Evolutionary conservation across 2,888 invertebrate species (phyloP).

Genomic region (Caenorhabditis macrosperma): DNA sequence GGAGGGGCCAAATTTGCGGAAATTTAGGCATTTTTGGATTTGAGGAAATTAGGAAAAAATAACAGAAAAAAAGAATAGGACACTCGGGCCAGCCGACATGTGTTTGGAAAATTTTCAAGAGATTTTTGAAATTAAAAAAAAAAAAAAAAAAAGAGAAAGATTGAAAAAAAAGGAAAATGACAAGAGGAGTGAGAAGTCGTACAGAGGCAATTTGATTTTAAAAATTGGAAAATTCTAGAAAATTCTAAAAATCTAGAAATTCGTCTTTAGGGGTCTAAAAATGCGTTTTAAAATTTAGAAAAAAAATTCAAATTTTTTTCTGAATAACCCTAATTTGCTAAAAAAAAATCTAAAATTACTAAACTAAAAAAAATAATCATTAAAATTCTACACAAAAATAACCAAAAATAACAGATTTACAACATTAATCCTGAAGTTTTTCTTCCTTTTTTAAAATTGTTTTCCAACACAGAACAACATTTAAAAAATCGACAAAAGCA

Average conservation of each 20-base stretch:
- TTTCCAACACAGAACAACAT: not conserved
- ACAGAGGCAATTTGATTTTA: too few species aligned
- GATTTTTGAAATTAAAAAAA: not conserved
- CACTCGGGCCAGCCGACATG: constrained; percentile 50
- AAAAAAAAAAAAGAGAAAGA: not conserved
- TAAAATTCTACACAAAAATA: too few species aligned
- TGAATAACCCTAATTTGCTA: not conserved
- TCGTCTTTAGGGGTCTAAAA: too few species aligned
- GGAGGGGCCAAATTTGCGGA: not conserved
- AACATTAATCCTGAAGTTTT: not conserved
- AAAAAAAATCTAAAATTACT: constrained; percentile 4
- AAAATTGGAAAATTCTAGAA: too few species aligned
- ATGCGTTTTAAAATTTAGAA: too few species aligned
- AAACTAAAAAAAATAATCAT: not conserved
- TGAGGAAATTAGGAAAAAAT: constrained; percentile 4
- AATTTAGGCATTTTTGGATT: constrained; percentile 7
- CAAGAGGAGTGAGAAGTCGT: too few species aligned
- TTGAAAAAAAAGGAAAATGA: not conserved
- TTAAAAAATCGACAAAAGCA: not conserved
- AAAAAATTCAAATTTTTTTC: constrained; percentile 2
- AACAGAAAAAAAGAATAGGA: not conserved
- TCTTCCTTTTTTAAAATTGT: not conserved
- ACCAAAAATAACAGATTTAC: not conserved
- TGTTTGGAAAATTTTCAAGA: not conserved
- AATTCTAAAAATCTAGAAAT: too few species aligned